These are phyloP conservation scores for Mus pahari DNA, from an alignment of 2,113 vertebrate genomes.

Conservation along the genomic window DNA sequence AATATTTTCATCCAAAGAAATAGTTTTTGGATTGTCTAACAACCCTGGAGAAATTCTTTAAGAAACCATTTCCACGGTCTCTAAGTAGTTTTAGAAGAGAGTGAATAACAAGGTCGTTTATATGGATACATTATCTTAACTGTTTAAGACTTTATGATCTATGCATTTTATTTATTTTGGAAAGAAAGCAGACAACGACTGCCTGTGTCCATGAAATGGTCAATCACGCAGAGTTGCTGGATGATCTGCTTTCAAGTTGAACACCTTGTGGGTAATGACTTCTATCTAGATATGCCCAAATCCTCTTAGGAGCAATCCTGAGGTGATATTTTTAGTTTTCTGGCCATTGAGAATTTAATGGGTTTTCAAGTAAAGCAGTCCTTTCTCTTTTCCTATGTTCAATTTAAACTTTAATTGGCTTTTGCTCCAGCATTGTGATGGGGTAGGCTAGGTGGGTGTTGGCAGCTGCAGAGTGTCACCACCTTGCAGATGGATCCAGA, in stretches of 20 bases:
- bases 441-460: too few species aligned
- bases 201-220: neutral
- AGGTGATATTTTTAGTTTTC: slow-evolving; percentile 17
- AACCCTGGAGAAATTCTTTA: neutral
- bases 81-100: slow-evolving; percentile 39
- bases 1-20: slow-evolving; percentile 46
- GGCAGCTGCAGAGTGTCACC: neutral
- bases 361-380: neutral
- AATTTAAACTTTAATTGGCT: neutral
- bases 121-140: slow-evolving; percentile 17
- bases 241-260: neutral
- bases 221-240: neutral
- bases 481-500: neutral
- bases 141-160: neutral
- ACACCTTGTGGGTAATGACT: neutral
- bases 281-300: neutral
- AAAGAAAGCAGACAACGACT: neutral
- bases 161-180: slow-evolving; percentile 39
- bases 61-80: neutral
- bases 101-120: neutral
- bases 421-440: neutral
- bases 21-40: slow-evolving; percentile 29
- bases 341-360: slow-evolving; percentile 36
- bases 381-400: neutral
- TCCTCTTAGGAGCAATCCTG: slow-evolving; percentile 21